Conservation (phyloP, 2,888 invertebrate genomes). For the Aleiodes testaceus region DNA sequence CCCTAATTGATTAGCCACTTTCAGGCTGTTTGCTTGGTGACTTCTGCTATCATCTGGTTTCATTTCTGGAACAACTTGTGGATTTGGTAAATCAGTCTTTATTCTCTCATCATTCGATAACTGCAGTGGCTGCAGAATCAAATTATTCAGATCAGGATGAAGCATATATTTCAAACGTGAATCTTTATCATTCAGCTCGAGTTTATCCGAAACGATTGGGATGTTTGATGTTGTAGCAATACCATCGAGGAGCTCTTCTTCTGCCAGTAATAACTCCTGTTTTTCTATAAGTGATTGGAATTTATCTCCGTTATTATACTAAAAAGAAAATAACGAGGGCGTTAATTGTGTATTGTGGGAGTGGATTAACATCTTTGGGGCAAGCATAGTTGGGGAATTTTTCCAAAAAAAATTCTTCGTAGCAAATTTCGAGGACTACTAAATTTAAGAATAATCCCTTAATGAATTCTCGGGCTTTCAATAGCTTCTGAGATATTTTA, state of each 20-base stretch:
- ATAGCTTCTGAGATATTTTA: no score
- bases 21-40: constrained; percentile 26
- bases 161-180: constrained; percentile 41
- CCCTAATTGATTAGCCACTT: constrained; percentile 46
- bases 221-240: neutral
- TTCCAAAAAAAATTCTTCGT: no score
- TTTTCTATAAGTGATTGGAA: neutral
- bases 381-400: neutral
- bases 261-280: constrained; percentile 43
- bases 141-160: constrained; percentile 51
- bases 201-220: constrained; percentile 19
- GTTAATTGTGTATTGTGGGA: neutral
- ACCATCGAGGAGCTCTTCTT: constrained; percentile 46
- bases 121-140: constrained; percentile 46
- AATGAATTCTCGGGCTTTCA: no score
- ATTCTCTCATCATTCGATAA: constrained; percentile 33
- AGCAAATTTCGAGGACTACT: no score
- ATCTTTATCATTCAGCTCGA: neutral
- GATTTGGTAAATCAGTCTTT: constrained; percentile 7
- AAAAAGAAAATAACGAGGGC: neutral
- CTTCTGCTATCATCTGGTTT: constrained; percentile 28
- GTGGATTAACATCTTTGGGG: no score
- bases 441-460: no score
- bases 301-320: constrained; percentile 29
- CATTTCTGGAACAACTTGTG: constrained; percentile 5